Percentiles rank a stretch among this genome's conserved stretches.
phyloP scores from a whole-genome alignment of 2,797 vertebrate genomes.

The Carduelis carduelis region DNA sequence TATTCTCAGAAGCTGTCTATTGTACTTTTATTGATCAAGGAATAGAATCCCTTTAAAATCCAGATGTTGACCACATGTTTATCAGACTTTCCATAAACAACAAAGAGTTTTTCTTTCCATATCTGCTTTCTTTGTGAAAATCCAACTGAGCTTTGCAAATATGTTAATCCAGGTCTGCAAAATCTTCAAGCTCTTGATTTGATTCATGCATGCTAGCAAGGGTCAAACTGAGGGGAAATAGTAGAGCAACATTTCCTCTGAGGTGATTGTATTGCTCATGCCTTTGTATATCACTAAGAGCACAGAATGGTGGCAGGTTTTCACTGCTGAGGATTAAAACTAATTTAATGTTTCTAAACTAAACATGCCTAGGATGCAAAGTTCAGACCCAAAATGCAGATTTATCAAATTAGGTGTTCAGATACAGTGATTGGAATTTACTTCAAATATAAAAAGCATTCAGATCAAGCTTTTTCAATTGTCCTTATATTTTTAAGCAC shows the following conservation, averaged over 20 bases:
- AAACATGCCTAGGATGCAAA: not conserved
- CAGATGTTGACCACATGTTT: constrained; percentile 74
- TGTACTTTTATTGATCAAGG: constrained; percentile 69
- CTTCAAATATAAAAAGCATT: not conserved
- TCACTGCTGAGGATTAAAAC: not conserved
- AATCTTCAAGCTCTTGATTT: constrained; percentile 60
- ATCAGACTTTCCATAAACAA: constrained; percentile 53
- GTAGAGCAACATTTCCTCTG: constrained; percentile 7
- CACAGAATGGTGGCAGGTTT: not conserved
- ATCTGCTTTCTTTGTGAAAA: constrained; percentile 55
- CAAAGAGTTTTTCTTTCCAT: constrained; percentile 56
- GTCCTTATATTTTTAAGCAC: not conserved
- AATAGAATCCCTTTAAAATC: constrained; percentile 59
- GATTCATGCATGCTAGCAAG: constrained; percentile 39
- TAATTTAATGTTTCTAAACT: constrained; percentile 22
- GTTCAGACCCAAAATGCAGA: not conserved
- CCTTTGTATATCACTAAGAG: not conserved
- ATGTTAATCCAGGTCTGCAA: constrained; percentile 61
- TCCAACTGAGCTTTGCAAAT: constrained; percentile 51
- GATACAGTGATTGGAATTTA: not conserved
- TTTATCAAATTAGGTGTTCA: not conserved
- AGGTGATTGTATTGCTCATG: not conserved
- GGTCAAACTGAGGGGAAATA: constrained; percentile 56
- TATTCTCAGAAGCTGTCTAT: constrained; percentile 64
- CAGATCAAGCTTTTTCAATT: not conserved